These are phyloP conservation scores for Acipenser oxyrinchus DNA, from an alignment of 2,797 vertebrate species.

Conservation along the genomic window DNA sequence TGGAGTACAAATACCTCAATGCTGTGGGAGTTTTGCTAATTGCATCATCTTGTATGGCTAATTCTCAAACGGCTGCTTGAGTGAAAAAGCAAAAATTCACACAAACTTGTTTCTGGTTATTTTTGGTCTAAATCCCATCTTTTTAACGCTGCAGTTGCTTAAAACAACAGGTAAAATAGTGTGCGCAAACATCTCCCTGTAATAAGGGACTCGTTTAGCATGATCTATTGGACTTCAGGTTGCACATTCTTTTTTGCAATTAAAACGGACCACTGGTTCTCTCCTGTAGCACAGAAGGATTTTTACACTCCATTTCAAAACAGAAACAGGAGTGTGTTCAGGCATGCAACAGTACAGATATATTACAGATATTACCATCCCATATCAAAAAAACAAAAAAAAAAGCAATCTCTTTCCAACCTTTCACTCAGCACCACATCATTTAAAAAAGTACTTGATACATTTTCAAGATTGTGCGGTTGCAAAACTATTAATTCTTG, in stretches of 20 bases:
- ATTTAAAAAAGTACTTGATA: slow-evolving; percentile 65
- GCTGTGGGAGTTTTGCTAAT: slow-evolving; percentile 12
- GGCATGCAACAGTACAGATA: slow-evolving; percentile 40
- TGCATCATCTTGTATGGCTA: neutral
- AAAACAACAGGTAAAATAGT: slow-evolving; percentile 36
- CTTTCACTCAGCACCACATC: slow-evolving; percentile 74
- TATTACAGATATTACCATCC: slow-evolving; percentile 59
- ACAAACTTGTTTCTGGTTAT: slow-evolving; percentile 26
- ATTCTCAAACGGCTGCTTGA: slow-evolving; percentile 24
- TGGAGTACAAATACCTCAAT: slow-evolving; percentile 1
- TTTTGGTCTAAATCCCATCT: slow-evolving; percentile 34
- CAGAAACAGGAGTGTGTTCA: slow-evolving; percentile 43
- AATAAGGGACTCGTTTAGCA: slow-evolving; percentile 44
- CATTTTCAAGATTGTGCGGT: slow-evolving; percentile 64
- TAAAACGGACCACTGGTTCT: slow-evolving; percentile 43
- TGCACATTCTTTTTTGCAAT: slow-evolving; percentile 48
- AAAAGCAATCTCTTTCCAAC: slow-evolving; percentile 51
- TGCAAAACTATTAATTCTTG: slow-evolving; percentile 68
- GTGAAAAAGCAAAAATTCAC: slow-evolving; percentile 24
- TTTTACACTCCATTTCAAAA: slow-evolving; percentile 25
- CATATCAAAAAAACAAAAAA: slow-evolving; percentile 42
- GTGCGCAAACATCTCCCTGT: slow-evolving; percentile 35
- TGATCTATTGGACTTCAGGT: slow-evolving; percentile 45
- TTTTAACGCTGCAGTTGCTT: slow-evolving; percentile 33
- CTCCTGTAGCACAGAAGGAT: slow-evolving; percentile 28